phyloP scores from a whole-genome alignment of 2,113 vertebrate species.

The Excalfactoria chinensis region DNA sequence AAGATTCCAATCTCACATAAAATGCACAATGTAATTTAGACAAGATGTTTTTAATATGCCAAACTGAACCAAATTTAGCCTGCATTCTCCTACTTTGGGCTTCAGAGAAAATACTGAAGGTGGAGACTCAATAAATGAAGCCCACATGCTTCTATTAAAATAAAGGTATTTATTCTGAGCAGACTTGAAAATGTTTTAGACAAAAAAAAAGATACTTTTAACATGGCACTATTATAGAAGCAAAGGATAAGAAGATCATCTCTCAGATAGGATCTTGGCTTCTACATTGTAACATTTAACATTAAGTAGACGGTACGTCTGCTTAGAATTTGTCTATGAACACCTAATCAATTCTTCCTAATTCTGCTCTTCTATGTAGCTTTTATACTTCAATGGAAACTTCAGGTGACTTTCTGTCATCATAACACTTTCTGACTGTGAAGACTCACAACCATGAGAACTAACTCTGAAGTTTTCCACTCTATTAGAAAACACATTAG shows the following conservation, averaged over 20 bases:
- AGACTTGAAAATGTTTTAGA: conserved; percentile 17
- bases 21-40: conserved; percentile 52
- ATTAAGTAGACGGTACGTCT: conserved; percentile 74
- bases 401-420: conserved; percentile 53
- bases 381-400: conserved; percentile 71
- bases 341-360: conserved; percentile 73
- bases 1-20: conserved; percentile 48
- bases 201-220: conserved; percentile 38
- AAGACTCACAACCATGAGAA: background rate
- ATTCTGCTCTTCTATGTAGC: conserved; percentile 74
- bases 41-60: conserved; percentile 23
- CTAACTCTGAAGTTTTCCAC: background rate
- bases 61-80: conserved; percentile 17
- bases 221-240: conserved; percentile 40
- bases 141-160: conserved; percentile 53
- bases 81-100: conserved; percentile 35
- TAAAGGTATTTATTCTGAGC: conserved; percentile 53
- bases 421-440: background rate
- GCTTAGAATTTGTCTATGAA: conserved; percentile 41
- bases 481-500: background rate
- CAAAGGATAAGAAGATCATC: conserved; percentile 50
- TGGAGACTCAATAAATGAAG: conserved; percentile 16
- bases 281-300: conserved; percentile 69
- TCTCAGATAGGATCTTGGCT: conserved; percentile 70
- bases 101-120: too few species aligned